phyloP scores from a whole-genome alignment of 2,797 vertebrate species.

The Poeciliopsis infans region DNA sequence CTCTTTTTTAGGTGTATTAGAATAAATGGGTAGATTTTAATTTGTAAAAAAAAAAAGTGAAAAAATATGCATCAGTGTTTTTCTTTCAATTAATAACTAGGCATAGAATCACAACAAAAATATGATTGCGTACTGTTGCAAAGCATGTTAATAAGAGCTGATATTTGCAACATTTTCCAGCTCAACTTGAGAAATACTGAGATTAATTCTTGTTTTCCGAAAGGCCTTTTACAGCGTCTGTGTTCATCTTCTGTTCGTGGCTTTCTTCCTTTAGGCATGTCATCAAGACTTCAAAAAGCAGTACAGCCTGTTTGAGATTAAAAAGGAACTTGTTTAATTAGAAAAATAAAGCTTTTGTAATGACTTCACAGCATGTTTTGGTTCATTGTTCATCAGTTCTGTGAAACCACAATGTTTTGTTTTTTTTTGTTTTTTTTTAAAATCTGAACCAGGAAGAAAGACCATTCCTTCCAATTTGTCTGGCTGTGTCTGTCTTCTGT shows the following conservation, averaged over 20 bases:
- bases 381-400: constrained; percentile 3
- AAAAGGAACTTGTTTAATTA: neutral
- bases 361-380: neutral
- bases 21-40: neutral
- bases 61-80: neutral
- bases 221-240: neutral
- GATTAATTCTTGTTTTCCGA: neutral
- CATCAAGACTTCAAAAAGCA: neutral
- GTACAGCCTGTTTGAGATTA: neutral
- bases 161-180: neutral
- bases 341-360: neutral
- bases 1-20: neutral
- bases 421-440: no score
- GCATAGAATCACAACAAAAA: neutral
- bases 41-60: neutral
- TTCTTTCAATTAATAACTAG: neutral
- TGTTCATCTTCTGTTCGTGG: neutral
- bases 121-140: neutral
- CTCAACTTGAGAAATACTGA: neutral
- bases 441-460: constrained; percentile 5
- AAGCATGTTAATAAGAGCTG: neutral
- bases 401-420: neutral
- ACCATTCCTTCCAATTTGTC: neutral
- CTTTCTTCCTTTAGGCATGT: neutral
- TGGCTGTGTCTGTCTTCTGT: constrained; percentile 1